Conservation (phyloP, 2,888 invertebrate genomes). For the Alcis repandata region DNA sequence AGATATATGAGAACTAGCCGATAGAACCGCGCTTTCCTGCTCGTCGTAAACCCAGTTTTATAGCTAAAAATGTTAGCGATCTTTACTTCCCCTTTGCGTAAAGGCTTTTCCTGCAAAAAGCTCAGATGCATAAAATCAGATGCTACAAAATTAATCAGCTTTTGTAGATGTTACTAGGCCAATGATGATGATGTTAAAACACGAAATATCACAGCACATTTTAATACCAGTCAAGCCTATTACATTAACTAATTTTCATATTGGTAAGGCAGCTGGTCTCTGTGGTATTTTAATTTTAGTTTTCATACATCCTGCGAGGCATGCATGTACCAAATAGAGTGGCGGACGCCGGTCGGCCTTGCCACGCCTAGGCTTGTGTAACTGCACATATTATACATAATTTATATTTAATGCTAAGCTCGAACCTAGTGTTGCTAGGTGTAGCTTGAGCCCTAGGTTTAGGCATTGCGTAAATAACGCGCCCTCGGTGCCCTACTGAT, state of each 20-base stretch:
- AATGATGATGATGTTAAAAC: not conserved
- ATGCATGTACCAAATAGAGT: constrained; percentile 36
- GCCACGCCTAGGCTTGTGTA: constrained; percentile 54
- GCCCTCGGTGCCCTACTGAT: constrained; percentile 19
- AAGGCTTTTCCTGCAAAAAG: too few relatives aligned
- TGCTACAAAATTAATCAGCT: too few relatives aligned
- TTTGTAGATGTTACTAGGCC: too few relatives aligned
- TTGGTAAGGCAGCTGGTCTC: constrained; percentile 23
- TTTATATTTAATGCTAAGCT: constrained; percentile 37
- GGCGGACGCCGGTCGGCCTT: constrained; percentile 54
- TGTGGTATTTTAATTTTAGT: constrained; percentile 29
- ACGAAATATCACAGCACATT: constrained; percentile 21
- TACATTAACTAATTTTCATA: constrained; percentile 20
- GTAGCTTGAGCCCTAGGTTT: constrained; percentile 23
- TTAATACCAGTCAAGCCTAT: constrained; percentile 20
- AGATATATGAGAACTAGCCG: too few relatives aligned
- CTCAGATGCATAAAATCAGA: too few relatives aligned
- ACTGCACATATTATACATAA: constrained; percentile 43
- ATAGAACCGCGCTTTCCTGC: too few relatives aligned
- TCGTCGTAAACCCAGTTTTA: too few relatives aligned
- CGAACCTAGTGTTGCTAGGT: constrained; percentile 36
- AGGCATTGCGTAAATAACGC: constrained; percentile 25
- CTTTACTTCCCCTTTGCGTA: too few relatives aligned
- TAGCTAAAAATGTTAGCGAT: too few relatives aligned
- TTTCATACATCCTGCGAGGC: constrained; percentile 25